These are phyloP conservation scores for Apostichopus leukothele DNA, from an alignment of 53 echinoderm and acorn worm genomes.

Conservation along the genomic window DNA sequence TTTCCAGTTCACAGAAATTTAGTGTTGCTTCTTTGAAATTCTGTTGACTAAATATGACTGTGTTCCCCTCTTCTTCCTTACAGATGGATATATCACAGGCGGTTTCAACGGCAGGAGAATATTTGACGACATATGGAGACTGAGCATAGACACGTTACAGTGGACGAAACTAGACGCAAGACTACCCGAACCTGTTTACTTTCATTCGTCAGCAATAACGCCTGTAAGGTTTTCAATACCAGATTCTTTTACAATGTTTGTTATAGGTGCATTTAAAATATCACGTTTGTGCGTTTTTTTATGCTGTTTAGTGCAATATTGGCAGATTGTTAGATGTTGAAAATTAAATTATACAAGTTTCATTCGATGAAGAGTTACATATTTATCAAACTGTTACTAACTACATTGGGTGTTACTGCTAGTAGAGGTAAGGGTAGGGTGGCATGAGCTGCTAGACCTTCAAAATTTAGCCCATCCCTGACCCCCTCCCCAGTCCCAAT, in stretches of 20 bases:
- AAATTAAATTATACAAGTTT: no score
- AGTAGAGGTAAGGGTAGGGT: no score
- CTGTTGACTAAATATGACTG: neutral
- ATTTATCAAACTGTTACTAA: no score
- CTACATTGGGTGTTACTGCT: no score
- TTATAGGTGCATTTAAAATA: neutral
- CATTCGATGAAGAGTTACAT: no score
- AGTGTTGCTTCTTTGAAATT: no score
- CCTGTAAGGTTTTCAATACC: slow-evolving; percentile 64
- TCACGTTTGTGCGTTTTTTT: neutral
- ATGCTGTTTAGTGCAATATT: no score
- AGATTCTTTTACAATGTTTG: neutral
- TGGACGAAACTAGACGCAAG: slow-evolving; percentile 74
- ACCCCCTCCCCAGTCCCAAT: no score
- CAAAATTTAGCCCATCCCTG: no score
- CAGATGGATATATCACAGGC: slow-evolving; percentile 89
- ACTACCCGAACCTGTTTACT: slow-evolving; percentile 82
- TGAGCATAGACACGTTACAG: slow-evolving; percentile 60
- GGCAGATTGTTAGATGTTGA: no score
- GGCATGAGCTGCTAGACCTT: no score
- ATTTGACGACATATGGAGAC: slow-evolving; percentile 83
- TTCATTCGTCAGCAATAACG: slow-evolving; percentile 88
- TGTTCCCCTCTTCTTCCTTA: neutral
- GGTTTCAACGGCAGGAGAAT: slow-evolving; percentile 74
- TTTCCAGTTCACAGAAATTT: no score